These are phyloP conservation scores for Gorsachius magnificus DNA, from an alignment of 2,797 vertebrate genomes.

Conservation along the genomic window DNA sequence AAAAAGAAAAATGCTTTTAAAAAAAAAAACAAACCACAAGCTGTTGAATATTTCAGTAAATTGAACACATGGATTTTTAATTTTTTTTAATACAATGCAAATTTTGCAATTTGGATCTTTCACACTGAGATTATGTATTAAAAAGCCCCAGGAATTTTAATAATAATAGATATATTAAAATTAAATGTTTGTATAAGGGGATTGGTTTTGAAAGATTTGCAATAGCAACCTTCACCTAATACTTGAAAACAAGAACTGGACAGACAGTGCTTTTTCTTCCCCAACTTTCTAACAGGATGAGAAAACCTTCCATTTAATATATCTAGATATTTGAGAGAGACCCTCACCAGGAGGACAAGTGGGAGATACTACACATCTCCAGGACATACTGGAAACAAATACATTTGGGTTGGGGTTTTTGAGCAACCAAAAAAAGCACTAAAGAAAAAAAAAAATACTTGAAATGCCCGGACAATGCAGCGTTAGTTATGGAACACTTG, in stretches of 20 bases:
- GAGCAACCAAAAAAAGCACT: neutral
- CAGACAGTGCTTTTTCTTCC: neutral
- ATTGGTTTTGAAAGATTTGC: neutral
- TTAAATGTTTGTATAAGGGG: neutral
- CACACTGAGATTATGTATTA: neutral
- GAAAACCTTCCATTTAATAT: neutral
- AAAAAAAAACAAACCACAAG: neutral
- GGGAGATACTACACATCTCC: neutral
- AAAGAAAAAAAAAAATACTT: neutral
- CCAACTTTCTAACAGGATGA: neutral
- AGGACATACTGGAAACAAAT: neutral
- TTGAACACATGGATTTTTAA: neutral
- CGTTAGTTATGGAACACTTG: conserved; percentile 40
- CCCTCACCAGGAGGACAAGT: neutral
- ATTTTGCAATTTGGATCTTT: neutral
- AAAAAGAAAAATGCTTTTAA: neutral
- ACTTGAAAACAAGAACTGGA: neutral
- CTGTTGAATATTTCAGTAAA: rapidly evolving
- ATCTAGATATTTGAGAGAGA: neutral
- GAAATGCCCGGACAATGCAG: neutral
- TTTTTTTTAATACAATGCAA: neutral
- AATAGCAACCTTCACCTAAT: neutral
- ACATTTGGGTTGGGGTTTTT: neutral
- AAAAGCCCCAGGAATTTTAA: neutral
- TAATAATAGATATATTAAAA: neutral